Conservation (phyloP, 2,888 invertebrate genomes). For the Ormyrus thymus region DNA sequence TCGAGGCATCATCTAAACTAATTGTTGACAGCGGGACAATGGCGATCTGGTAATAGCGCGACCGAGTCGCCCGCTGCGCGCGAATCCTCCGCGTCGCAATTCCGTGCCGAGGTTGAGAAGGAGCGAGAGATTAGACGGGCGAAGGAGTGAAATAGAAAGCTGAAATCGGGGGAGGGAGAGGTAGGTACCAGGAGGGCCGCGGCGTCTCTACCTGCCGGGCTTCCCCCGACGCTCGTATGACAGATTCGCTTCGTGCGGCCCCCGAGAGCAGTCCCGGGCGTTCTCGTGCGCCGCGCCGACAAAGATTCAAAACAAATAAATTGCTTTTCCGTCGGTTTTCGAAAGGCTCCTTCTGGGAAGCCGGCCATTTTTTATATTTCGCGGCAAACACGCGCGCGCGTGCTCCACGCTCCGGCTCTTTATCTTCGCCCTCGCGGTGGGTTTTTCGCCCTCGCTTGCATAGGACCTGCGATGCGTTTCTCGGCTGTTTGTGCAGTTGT, state of each 20-base stretch:
- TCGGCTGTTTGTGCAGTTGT: neutral
- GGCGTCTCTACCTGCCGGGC: slow-evolving; percentile 40
- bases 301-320: slow-evolving; percentile 56
- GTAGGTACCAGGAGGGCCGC: neutral
- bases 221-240: slow-evolving; percentile 36
- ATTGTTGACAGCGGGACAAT: slow-evolving; percentile 73
- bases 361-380: slow-evolving; percentile 52
- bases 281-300: slow-evolving; percentile 48
- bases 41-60: slow-evolving; percentile 65
- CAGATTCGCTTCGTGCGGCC: slow-evolving; percentile 38
- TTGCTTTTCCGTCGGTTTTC: slow-evolving; percentile 56
- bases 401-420: neutral
- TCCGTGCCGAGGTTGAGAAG: neutral
- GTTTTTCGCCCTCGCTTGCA: slow-evolving; percentile 28
- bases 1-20: slow-evolving; percentile 71
- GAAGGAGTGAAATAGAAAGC: slow-evolving; percentile 35
- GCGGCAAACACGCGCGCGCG: neutral
- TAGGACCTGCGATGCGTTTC: neutral
- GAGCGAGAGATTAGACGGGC: neutral
- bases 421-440: slow-evolving; percentile 22
- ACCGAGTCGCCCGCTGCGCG: slow-evolving; percentile 60
- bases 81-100: slow-evolving; percentile 6
- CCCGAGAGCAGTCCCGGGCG: slow-evolving; percentile 14
- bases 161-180: slow-evolving; percentile 7
- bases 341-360: slow-evolving; percentile 43